Conservation (phyloP, 2,888 invertebrate genomes). For the Deroplatys truncata region DNA sequence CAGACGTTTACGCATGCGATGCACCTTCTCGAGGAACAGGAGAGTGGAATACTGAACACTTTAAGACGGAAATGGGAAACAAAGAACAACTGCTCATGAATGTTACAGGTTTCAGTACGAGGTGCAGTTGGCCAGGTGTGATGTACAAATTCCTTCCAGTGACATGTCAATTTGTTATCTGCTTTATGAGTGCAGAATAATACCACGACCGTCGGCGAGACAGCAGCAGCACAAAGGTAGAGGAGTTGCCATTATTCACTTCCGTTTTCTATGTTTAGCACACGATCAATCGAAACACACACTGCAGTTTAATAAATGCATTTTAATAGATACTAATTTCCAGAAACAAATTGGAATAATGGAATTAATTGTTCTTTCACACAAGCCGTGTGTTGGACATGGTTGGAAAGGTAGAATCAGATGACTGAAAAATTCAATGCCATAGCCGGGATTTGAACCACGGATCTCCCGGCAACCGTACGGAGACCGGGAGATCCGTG, state of each 20-base stretch:
- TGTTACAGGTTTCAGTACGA: background rate
- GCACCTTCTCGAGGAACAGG: background rate
- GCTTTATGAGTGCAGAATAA: background rate
- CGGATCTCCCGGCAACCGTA: too few relatives aligned
- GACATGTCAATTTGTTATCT: background rate
- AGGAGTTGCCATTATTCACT: background rate
- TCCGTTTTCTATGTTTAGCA: too few relatives aligned
- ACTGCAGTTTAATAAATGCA: too few relatives aligned
- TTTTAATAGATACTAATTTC: too few relatives aligned
- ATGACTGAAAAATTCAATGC: too few relatives aligned
- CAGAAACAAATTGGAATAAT: too few relatives aligned
- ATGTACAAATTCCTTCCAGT: background rate
- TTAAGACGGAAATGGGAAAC: background rate
- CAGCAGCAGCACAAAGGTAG: background rate
- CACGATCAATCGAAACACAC: too few relatives aligned
- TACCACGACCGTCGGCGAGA: background rate
- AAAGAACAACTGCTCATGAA: background rate
- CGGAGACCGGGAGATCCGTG: too few relatives aligned
- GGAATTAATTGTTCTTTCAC: too few relatives aligned
- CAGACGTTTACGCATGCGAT: background rate
- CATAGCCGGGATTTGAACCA: too few relatives aligned
- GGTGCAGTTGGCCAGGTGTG: background rate
- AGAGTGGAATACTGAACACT: background rate
- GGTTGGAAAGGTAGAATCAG: too few relatives aligned
- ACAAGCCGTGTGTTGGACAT: too few relatives aligned